Evolutionary conservation across 2,888 invertebrate species (phyloP), one percentile per base, ranked within the genome.

Genomic region (Nasonia oneida): DNA sequence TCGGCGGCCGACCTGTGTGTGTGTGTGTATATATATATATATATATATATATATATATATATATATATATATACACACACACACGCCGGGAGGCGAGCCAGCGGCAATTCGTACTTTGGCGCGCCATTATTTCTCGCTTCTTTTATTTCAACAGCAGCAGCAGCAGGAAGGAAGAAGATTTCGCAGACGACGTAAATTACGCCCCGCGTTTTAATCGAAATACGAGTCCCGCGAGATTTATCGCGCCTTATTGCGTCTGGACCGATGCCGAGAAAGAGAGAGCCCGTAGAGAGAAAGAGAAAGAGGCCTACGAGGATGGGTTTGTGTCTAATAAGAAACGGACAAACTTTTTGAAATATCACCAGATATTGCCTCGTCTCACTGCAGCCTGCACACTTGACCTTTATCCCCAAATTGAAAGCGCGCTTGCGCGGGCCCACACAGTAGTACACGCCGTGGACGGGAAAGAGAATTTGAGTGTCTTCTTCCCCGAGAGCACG

Each of bases 271-370:
- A 29, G 53, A 18, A 53, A 42, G 70, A 29, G 53, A 18, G 67
- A 42, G 76, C 71, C 77, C 78, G 0, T 29, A 29, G 29, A 29
- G 29, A 29, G 53, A 37, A 18, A 8, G 10, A 6, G 15, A 8
- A 15, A 15, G 39, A 23, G n/a, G 73, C 73, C 61, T 57, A n/a
- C 15, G 33, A 29, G 14, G 67, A 10, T 2, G 33, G 14, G 67
- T 67, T 33, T 67, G 23, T 29, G 15, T 67, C 23, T 67, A 67
- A 33, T 67, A 33, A 67, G 67, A 67, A 67, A 42, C 87, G 87
- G 88, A 88, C 85, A 91, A 92, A 91, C 89, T 92, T 91, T 90
- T 90, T 90, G 90, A 91, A 90, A 90, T 90, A 92, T 92, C 88
- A 87, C 86, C 82, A 50, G 78, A 81, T 87, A 82, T 86, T 87